phyloP scores from a whole-genome alignment of 2,113 vertebrate genomes.

The Colaptes auratus region DNA sequence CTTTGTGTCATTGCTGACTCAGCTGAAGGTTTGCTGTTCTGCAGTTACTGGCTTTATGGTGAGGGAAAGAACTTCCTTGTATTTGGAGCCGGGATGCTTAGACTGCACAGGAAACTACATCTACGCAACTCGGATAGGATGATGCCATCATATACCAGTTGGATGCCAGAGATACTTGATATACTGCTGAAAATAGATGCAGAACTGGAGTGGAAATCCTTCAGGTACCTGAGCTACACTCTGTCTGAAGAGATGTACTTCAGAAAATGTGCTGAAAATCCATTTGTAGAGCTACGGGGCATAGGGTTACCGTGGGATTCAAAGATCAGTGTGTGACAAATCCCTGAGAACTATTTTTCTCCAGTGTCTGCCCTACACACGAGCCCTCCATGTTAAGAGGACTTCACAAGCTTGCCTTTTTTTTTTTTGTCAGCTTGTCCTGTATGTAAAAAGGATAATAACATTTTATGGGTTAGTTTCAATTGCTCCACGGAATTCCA shows the following conservation, averaged over 20 bases:
- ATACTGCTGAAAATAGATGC: background rate
- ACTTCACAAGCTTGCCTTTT: background rate
- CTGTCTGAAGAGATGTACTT: background rate
- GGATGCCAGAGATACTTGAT: too few species aligned
- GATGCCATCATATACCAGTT: background rate
- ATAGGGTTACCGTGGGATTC: background rate
- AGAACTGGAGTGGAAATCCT: background rate
- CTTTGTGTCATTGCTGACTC: background rate
- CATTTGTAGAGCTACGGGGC: background rate
- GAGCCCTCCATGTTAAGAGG: background rate
- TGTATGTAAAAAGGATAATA: background rate
- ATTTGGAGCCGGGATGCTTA: background rate
- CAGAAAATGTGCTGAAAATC: background rate
- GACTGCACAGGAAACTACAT: background rate
- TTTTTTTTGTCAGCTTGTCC: background rate
- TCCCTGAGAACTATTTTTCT: background rate
- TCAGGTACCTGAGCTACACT: background rate
- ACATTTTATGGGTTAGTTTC: background rate
- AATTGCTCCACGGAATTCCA: background rate
- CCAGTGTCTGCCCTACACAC: background rate
- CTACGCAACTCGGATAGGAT: fast-evolving
- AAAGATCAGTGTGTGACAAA: background rate
- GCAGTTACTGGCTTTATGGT: background rate
- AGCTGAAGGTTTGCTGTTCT: background rate
- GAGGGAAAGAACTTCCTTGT: background rate